Evolutionary conservation across 2,888 invertebrate genomes (phyloP), one percentile per base, ranked within the genome.

Genomic region (Leistus spinibarbis): DNA sequence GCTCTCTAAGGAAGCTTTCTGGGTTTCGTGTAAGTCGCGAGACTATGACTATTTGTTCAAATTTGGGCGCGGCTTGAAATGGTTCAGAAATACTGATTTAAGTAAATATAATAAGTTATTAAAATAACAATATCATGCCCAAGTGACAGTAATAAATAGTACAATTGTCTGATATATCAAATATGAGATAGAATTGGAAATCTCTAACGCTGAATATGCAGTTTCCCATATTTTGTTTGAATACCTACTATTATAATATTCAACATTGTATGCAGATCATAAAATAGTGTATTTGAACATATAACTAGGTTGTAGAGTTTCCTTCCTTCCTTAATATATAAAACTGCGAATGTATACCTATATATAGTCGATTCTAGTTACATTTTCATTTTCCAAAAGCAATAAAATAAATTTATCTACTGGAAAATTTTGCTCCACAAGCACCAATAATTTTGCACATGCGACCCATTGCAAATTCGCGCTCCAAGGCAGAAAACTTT

Each of bases 351-450:
- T 2, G 13, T 40, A 40, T 13, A 40, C 13, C 4, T 27, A 27
- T 56, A 72, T 72, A 72, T 66, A 66, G 57, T 73, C 73, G 57
- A 70, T 71, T 65, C 71, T 71, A 67, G 73, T 73, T 73, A 73
- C 73, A 67, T 73, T 73, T 73, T 73, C 73, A 73, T 73, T 73
- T 73, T 73, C 66, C 60, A 67, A 72, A 71, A 66, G 73, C 73
- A 67, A 73, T 73, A 73, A 73, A 73, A 66, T 73, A 64, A 73
- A 73, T 73, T 73, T 73, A 73, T 73, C 60, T 73, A 66, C 60
- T 40, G 73, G 73, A 73, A 73, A 73, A 67, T 73, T 73, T 66
- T 73, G 66, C 57, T 73, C 73, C 27, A 40, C 66, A 60, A 73
- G 73, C 71, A 17, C 71, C 71, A 71, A 71, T 71, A 71, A 71